Evolutionary conservation across 2,888 invertebrate genomes (phyloP), one percentile per base, ranked within the genome.

Genomic region (Dugesia japonica): DNA sequence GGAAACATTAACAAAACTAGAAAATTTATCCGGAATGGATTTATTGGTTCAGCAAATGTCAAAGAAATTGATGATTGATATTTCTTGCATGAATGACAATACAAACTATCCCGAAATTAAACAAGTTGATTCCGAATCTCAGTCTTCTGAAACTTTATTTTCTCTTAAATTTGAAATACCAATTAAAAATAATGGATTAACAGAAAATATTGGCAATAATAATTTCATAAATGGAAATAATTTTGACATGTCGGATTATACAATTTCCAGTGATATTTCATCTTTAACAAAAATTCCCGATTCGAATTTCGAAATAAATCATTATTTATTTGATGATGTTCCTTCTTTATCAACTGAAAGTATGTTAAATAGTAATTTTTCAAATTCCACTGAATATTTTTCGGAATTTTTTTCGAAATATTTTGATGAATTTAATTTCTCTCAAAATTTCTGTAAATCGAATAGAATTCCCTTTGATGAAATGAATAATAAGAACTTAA

Each of bases 1-100:
- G 56, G 56, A 4, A 56, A 56, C 56, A 1, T 7, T 56, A 9
- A 56, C 56, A n/a, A 56, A 56, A 56, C n/a, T 56, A 23, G 56
- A 56, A n/a, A 56, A 56, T 56, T n/a, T 56, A 56, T 56, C 56
- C 1, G 56, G 56, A 56, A 56, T 56, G 56, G 56, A 56, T 56
- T 56, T 56, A n/a, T 23, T 56, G 17, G 56, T 56, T 56, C 56
- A 56, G 17, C 56, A 56, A 23, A 56, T 56, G 20, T 56, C 56
- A 56, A n/a, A 56, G 7, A 56, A 56, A 56, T 56, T 56, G n/a
- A 56, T 56, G 56, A 56, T 56, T 9, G 56, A 56, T 56, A 56
- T 56, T 56, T 56, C 56, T n/a, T 56, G 56, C 17, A 9, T 56
- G 56, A 56, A 56, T 56, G 56, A 56, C 4, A 56, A 4, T 13